Evolutionary conservation across 2,888 invertebrate species (phyloP).

Genomic region (Heteropelma amictum): DNA sequence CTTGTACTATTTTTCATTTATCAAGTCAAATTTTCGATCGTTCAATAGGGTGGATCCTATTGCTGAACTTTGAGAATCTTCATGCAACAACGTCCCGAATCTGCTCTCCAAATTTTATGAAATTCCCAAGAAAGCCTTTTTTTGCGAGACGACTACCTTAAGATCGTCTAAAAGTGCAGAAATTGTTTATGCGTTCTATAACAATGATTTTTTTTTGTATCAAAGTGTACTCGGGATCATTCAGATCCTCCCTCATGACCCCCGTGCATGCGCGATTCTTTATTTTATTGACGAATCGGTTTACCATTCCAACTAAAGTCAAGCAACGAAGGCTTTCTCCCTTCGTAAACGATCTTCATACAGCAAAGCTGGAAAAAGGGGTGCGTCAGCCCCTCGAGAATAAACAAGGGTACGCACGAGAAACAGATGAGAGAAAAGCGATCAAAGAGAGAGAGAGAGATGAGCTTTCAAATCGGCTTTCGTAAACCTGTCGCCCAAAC

Average conservation of each 20-base stretch:
- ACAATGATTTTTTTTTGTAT: constrained; percentile 16
- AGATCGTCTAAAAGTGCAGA: too few relatives aligned
- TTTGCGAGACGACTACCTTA: too few relatives aligned
- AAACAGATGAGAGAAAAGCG: background rate
- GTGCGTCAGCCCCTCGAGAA: constrained; percentile 48
- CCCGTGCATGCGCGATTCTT: background rate
- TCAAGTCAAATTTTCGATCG: too few relatives aligned
- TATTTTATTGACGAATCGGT: constrained; percentile 47
- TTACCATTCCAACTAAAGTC: constrained; percentile 39
- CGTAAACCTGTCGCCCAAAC: constrained; percentile 54
- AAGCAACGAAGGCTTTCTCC: constrained; percentile 1
- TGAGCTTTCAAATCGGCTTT: constrained; percentile 52
- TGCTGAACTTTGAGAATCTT: too few relatives aligned
- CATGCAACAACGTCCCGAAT: too few relatives aligned
- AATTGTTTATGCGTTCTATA: too few relatives aligned
- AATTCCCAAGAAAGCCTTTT: too few relatives aligned
- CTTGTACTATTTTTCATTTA: too few relatives aligned
- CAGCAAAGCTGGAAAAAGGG: constrained; percentile 22
- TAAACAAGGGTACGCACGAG: constrained; percentile 37
- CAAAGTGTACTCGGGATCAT: constrained; percentile 17
- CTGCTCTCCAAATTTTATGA: too few relatives aligned
- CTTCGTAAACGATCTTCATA: constrained; percentile 1
- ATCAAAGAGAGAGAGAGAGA: background rate
- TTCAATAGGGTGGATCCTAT: too few relatives aligned
- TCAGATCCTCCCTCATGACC: background rate